phyloP scores from a whole-genome alignment of 2,113 vertebrate genomes.

The Morphnarchus princeps region DNA sequence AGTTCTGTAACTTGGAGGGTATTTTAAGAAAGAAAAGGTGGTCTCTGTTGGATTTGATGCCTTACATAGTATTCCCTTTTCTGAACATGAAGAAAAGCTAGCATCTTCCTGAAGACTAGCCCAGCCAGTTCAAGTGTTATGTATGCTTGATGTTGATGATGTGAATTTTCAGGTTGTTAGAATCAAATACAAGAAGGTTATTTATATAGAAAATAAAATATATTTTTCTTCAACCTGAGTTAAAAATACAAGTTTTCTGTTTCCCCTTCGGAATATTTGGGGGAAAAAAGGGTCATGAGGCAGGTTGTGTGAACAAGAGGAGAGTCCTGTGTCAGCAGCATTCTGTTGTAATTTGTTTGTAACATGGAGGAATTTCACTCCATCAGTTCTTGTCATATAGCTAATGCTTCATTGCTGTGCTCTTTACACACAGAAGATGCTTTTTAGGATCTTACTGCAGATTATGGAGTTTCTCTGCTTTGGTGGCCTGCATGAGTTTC shows the following conservation, averaged over 20 bases:
- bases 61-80: background rate
- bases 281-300: background rate
- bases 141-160: background rate
- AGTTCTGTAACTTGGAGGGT: background rate
- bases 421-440: background rate
- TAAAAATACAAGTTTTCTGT: background rate
- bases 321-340: background rate
- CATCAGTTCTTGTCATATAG: background rate
- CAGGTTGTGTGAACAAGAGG: background rate
- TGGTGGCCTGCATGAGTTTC: background rate
- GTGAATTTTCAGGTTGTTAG: background rate
- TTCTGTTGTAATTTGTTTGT: background rate
- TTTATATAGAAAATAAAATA: background rate
- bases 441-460: background rate
- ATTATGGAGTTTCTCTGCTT: background rate
- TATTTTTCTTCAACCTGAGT: background rate
- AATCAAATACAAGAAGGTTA: background rate
- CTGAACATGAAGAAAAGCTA: background rate
- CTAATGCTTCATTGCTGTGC: background rate
- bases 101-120: background rate
- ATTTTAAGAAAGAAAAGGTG: background rate
- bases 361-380: background rate
- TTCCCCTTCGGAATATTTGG: background rate
- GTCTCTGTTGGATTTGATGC: background rate
- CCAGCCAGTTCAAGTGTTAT: background rate